Evolutionary conservation across 1,140 invertebrate genomes (phyloP).

Genomic region (Hypsibius dujardini): DNA sequence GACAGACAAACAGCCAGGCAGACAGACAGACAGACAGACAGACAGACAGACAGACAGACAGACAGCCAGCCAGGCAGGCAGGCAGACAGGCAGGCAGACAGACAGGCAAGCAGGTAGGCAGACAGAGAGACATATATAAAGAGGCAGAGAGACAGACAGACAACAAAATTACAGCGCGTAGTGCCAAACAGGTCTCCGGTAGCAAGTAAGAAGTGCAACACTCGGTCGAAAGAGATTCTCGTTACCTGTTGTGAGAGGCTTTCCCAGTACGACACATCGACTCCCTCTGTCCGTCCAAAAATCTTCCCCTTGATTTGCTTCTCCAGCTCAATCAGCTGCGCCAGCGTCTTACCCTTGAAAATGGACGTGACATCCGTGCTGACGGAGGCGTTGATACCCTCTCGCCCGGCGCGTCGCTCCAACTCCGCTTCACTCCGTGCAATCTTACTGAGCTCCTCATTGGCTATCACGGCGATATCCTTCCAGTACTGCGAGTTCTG

Average conservation of each 20-base stretch:
- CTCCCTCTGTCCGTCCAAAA: slow-evolving; percentile 57
- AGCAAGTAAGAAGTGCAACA: too few relatives aligned
- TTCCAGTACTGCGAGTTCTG: slow-evolving; percentile 87
- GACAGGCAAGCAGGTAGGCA: too few relatives aligned
- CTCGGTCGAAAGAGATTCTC: too few relatives aligned
- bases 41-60: too few relatives aligned
- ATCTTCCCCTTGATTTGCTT: slow-evolving; percentile 75
- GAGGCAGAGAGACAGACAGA: too few relatives aligned
- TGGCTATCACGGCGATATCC: slow-evolving; percentile 84
- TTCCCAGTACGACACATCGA: slow-evolving; percentile 48
- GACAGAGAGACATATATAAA: too few relatives aligned
- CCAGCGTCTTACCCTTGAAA: slow-evolving; percentile 81
- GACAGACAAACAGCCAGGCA: too few relatives aligned
- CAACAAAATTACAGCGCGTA: too few relatives aligned
- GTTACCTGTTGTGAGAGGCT: neutral
- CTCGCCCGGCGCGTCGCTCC: slow-evolving; percentile 44
- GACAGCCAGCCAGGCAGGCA: too few relatives aligned
- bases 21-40: too few relatives aligned
- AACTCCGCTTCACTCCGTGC: slow-evolving; percentile 44
- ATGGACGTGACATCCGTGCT: slow-evolving; percentile 67
- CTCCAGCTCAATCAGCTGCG: slow-evolving; percentile 63
- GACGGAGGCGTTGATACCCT: slow-evolving; percentile 84
- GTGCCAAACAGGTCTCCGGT: too few relatives aligned
- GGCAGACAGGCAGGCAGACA: too few relatives aligned
- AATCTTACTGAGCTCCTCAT: slow-evolving; percentile 79